Evolutionary conservation across 2,797 vertebrate species (phyloP).

Genomic region (Varecia variegata): DNA sequence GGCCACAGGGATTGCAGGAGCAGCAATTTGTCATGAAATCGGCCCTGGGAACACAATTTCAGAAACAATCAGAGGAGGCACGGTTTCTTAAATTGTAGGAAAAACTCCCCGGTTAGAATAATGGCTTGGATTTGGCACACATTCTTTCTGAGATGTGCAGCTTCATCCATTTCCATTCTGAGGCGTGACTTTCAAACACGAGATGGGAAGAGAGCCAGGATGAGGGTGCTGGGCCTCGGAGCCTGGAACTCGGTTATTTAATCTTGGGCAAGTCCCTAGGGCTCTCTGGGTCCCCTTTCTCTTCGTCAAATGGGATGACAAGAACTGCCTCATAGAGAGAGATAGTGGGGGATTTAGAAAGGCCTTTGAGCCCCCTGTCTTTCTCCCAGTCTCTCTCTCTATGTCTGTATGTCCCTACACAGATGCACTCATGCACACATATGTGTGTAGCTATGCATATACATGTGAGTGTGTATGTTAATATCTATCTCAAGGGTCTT

Average conservation of each 20-base stretch:
- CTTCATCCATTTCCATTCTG: background rate
- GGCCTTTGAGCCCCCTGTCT: background rate
- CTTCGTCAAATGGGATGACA: background rate
- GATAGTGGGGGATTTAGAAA: background rate
- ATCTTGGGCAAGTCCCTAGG: background rate
- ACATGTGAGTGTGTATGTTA: rapidly evolving
- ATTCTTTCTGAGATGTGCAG: background rate
- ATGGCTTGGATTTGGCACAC: background rate
- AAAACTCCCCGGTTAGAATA: background rate
- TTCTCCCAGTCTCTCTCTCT: background rate
- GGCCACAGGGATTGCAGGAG: background rate
- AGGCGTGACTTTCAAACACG: background rate
- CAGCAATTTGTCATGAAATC: background rate
- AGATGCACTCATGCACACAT: too few species aligned
- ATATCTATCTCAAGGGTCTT: background rate
- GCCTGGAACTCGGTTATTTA: background rate
- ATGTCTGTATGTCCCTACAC: background rate
- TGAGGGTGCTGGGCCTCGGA: background rate
- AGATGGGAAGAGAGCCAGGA: background rate
- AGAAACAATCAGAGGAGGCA: background rate
- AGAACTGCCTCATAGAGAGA: background rate
- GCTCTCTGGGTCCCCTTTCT: background rate
- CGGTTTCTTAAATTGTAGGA: constrained; percentile 13
- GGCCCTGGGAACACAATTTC: constrained; percentile 8
- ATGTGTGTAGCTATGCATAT: rapidly evolving